Evolutionary conservation across 2,888 invertebrate species (phyloP), one percentile per base, ranked within the genome.

Genomic region (Eupithecia vulgata): DNA sequence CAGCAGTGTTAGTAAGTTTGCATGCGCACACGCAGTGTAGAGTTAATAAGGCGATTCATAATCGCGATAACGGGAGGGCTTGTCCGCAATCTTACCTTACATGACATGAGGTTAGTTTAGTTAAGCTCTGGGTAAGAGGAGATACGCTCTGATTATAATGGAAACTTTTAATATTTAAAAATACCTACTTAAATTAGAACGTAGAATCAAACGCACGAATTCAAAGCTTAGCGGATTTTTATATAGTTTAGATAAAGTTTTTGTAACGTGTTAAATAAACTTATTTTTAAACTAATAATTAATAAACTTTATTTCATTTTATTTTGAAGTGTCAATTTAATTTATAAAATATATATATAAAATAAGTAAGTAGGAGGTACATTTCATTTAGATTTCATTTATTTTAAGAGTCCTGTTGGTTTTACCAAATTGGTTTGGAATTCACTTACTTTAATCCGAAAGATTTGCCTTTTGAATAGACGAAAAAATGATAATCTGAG

Each of bases 21-120:
- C 90, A 90, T 88, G 88, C 84, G 84, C 80, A 80, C 83, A 80
- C 83, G 85, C 85, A 84, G 76, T 83, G 81, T 80, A 68, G 81
- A 80, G 83, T 85, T 89, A 88, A 88, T 88, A 90, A 88, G 88
- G 81, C 81, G 86, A 85, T 88, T 85, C 87, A 83, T 85, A 83
- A 78, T 70, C 70, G 42, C 80, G 85, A 85, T 89, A 90, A 88
- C 90, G 86, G 87, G 82, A 80, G 77, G 78, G 78, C 80, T 79
- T 74, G 82, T 82, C 78, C 79, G 76, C 78, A 80, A 81, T 77
- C 78, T 81, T 78, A 85, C 81, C 77, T 81, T 78, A 85, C 81
- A 85, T 78, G 80, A 80, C 79, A 80, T 80, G 78, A 77, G 74
- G 76, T 78, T 76, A 12, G 69, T 70, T 72, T 70, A 59, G 17